Base-by-base conservation (phyloP, 2,797 vertebrate species). In the Chanos chanos region DNA sequence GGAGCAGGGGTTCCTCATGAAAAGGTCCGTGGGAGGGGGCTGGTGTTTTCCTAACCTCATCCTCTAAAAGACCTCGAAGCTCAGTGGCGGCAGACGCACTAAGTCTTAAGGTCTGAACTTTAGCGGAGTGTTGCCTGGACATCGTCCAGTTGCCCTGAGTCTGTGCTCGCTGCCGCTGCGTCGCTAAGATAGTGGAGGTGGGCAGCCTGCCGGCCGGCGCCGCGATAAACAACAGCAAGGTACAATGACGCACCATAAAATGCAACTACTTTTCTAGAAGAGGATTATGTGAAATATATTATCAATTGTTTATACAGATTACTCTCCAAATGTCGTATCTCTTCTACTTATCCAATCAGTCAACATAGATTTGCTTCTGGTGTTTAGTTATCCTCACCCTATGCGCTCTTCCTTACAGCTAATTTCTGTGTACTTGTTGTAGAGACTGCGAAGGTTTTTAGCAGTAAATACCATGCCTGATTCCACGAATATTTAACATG, bases 181-280 rank as follows among this genome's bases (percentile, higher is more conserved):
- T 45, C 31, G 52, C 37, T 43, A 41, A 66, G 58, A 22, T 56
- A 55, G 36, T 22, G 16, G 40, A 49, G 37, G 63, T 70, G 67
- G 74, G 69, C 77, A 52, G 43, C 54, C 57, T 62, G 61, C 57
- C 62, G 66, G 73, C 67, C 68, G 30, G 68, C 60, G 51, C 66
- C 64, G 49, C 61, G 50, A 64, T 59, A 48, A 64, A 60, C 64
- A 68, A 59, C 74, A 67, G 71, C 78, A 76, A 85, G 77, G 79
- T 79, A 77, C 73, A 74, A 69, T 85, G 84, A 86, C 85, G 81
- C 85, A 86, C 81, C 79, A 75, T 67, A 74, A 78, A 74, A 67
- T 1, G 41, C 36, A 70, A 72, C 68, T 64, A 58, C 39, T 40
- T 40, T 16, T 18, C 5, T 15, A 5, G 13, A 40, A 8, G 37